phyloP scores from a whole-genome alignment of 2,888 invertebrate species.

The Phymatocera aterrima region DNA sequence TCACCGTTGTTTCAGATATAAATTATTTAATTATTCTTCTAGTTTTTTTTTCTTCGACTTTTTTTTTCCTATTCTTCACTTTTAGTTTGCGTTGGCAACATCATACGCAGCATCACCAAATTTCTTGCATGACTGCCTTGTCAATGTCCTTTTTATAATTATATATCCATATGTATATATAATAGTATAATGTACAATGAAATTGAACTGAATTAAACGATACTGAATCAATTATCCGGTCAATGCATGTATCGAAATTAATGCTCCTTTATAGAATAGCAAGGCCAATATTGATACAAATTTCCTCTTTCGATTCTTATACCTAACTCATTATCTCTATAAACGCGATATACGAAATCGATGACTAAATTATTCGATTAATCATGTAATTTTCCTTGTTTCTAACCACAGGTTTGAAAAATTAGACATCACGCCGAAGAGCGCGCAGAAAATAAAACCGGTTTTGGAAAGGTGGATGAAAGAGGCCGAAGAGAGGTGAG shows the following conservation, averaged over 20 bases:
- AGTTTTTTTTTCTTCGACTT: slow-evolving; percentile 18
- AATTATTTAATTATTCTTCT: slow-evolving; percentile 8
- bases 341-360: neutral
- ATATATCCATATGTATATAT: neutral
- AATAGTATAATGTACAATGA: neutral
- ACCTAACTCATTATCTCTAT: slow-evolving; percentile 41
- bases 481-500: slow-evolving; percentile 97
- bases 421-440: slow-evolving; percentile 99
- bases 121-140: slow-evolving; percentile 74
- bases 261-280: slow-evolving; percentile 73
- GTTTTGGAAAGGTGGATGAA: slow-evolving; percentile 99
- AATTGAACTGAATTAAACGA: slow-evolving; percentile 4
- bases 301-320: neutral
- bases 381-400: neutral
- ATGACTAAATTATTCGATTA: neutral
- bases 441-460: slow-evolving; percentile 99
- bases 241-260: slow-evolving; percentile 69
- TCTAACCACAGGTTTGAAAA: slow-evolving; percentile 94
- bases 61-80: slow-evolving; percentile 45
- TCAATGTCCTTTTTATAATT: slow-evolving; percentile 73
- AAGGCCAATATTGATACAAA: too few relatives aligned
- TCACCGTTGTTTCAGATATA: slow-evolving; percentile 41
- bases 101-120: slow-evolving; percentile 73
- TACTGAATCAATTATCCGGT: slow-evolving; percentile 53
- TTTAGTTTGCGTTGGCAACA: slow-evolving; percentile 71